phyloP scores from a whole-genome alignment of 2,113 vertebrate species.

The Bubo scandiacus region DNA sequence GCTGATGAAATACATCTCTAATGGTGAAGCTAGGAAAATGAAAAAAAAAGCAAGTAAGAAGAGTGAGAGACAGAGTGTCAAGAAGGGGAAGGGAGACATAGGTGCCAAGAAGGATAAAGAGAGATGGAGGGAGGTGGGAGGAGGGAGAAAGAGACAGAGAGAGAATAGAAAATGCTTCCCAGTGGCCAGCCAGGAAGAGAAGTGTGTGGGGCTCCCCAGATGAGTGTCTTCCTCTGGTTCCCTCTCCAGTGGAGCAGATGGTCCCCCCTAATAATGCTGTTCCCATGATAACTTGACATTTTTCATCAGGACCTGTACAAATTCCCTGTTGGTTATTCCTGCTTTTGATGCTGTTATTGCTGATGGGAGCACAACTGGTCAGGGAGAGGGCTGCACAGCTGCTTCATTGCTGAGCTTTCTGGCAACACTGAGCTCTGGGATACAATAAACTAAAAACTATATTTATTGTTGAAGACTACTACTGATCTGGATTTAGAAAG shows the following conservation, averaged over 20 bases:
- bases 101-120: not conserved
- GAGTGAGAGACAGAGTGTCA: not conserved
- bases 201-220: rapidly evolving
- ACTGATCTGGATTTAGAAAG: not conserved
- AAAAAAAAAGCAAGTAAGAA: not conserved
- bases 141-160: not conserved
- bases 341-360: not conserved
- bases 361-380: not conserved
- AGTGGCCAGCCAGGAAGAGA: not conserved
- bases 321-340: not conserved
- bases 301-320: not conserved
- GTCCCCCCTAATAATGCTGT: not conserved
- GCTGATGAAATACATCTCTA: not conserved
- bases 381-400: not conserved
- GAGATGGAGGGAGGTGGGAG: rapidly evolving
- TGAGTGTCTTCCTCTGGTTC: not conserved
- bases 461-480: not conserved
- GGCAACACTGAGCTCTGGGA: not conserved
- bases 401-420: not conserved
- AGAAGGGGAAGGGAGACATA: not conserved
- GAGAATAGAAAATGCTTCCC: not conserved
- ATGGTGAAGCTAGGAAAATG: not conserved
- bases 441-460: not conserved
- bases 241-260: not conserved
- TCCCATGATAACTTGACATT: not conserved